Evolutionary conservation across 1,140 invertebrate species (phyloP).

Genomic region (Macrocentrus cingulum): DNA sequence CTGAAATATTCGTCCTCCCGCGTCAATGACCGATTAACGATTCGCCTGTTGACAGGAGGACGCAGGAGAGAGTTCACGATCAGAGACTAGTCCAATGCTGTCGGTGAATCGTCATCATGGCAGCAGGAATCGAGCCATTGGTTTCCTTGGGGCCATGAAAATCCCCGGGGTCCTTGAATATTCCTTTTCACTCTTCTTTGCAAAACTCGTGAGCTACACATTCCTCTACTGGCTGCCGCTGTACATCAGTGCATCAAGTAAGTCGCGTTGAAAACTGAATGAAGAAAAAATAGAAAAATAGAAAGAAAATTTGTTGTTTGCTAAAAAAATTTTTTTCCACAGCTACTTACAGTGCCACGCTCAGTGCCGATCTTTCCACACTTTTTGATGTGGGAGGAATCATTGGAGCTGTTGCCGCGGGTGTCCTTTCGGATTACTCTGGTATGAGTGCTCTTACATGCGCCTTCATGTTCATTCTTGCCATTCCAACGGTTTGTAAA

Average conservation of each 20-base stretch:
- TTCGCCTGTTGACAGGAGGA: slow-evolving; percentile 21
- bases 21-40: slow-evolving; percentile 5
- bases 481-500: slow-evolving; percentile 83
- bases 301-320: background rate
- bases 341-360: slow-evolving; percentile 71
- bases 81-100: slow-evolving; percentile 53
- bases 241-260: slow-evolving; percentile 85
- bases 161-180: slow-evolving; percentile 96
- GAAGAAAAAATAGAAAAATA: background rate
- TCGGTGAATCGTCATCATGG: slow-evolving; percentile 33
- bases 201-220: slow-evolving; percentile 96
- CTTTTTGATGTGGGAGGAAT: slow-evolving; percentile 92
- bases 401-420: slow-evolving; percentile 85
- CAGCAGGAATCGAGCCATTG: slow-evolving; percentile 66
- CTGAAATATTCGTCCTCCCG: too few species aligned
- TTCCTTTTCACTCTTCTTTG: slow-evolving; percentile 92
- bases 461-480: slow-evolving; percentile 75
- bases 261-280: slow-evolving; percentile 49
- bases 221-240: slow-evolving; percentile 95
- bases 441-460: slow-evolving; percentile 86
- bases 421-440: slow-evolving; percentile 79
- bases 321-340: slow-evolving; percentile 38
- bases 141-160: slow-evolving; percentile 73
- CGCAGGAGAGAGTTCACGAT: slow-evolving; percentile 20
- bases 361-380: slow-evolving; percentile 83